phyloP scores from a whole-genome alignment of 2,797 vertebrate species.

The Lepilemur ruficaudatus region DNA sequence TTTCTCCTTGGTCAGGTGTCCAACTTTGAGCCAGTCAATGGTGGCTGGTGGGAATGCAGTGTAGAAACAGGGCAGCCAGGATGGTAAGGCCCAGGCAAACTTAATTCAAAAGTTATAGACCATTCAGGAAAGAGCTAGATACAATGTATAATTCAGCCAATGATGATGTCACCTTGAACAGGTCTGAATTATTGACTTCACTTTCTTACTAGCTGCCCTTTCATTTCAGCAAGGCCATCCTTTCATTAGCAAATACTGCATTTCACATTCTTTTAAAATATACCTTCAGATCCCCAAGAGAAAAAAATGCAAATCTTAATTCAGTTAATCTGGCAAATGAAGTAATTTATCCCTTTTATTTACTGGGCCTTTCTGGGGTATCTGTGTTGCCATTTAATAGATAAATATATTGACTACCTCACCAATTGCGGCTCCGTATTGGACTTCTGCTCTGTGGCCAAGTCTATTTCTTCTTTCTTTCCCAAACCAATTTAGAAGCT shows the following conservation, averaged over 20 bases:
- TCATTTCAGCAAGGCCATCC: no score
- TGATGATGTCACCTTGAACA: neutral
- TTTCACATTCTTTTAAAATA: conserved; percentile 9
- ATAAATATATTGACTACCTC: neutral
- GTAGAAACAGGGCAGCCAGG: neutral
- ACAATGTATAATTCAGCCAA: neutral
- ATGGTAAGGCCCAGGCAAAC: neutral
- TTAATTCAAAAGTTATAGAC: neutral
- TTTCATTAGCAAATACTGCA: neutral
- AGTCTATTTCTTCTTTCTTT: neutral
- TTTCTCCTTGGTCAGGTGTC: neutral
- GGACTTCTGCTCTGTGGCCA: neutral
- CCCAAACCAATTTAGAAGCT: neutral
- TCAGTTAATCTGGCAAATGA: neutral
- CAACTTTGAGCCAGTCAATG: neutral
- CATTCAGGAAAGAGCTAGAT: neutral
- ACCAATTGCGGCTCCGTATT: neutral
- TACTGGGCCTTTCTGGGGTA: neutral
- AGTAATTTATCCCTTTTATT: neutral
- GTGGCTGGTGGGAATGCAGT: neutral
- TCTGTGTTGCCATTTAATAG: neutral
- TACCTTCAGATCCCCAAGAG: neutral
- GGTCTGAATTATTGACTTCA: conserved; percentile 4
- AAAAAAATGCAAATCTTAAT: neutral
- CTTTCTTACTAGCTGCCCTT: no score